phyloP scores from a whole-genome alignment of 2,113 vertebrate species.

The Melanotaenia duboulayi region DNA sequence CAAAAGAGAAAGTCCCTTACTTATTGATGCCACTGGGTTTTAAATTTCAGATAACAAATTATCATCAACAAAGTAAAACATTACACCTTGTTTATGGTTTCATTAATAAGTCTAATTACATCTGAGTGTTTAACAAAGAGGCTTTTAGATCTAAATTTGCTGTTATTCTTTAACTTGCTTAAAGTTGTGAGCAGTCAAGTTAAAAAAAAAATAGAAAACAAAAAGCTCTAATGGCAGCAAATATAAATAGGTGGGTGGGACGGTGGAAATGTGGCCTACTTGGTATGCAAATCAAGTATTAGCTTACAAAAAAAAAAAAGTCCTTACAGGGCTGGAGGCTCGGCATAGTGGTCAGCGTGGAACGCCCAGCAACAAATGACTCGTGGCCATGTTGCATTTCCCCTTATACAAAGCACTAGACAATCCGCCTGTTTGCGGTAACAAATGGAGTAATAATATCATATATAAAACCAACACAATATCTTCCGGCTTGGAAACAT shows the following conservation, averaged over 20 bases:
- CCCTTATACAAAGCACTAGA: constrained; percentile 41
- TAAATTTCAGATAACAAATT: no score
- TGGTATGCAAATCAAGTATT: constrained; percentile 66
- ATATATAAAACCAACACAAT: background rate
- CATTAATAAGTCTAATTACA: no score
- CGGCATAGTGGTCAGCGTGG: constrained; percentile 28
- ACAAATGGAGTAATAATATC: background rate
- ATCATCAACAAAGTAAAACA: no score
- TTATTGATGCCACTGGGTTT: no score
- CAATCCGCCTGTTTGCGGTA: constrained; percentile 20
- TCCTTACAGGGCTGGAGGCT: constrained; percentile 20
- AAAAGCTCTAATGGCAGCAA: background rate
- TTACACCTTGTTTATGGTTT: no score
- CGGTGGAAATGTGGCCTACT: constrained; percentile 68
- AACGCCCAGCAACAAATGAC: constrained; percentile 57
- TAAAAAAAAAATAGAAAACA: no score
- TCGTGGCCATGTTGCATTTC: constrained; percentile 27
- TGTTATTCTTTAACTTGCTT: no score
- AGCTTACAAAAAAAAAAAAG: constrained; percentile 31
- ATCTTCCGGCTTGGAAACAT: constrained; percentile 2
- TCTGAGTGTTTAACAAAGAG: no score
- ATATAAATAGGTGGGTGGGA: constrained; percentile 9
- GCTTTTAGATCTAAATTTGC: no score
- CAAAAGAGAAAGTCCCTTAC: no score
- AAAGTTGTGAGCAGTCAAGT: no score